A percentile compares a stretch with the other conserved stretches of the same genome.
These are phyloP conservation scores for Macaca mulatta DNA, from an alignment of 2,113 vertebrate species.

Conservation along the genomic window DNA sequence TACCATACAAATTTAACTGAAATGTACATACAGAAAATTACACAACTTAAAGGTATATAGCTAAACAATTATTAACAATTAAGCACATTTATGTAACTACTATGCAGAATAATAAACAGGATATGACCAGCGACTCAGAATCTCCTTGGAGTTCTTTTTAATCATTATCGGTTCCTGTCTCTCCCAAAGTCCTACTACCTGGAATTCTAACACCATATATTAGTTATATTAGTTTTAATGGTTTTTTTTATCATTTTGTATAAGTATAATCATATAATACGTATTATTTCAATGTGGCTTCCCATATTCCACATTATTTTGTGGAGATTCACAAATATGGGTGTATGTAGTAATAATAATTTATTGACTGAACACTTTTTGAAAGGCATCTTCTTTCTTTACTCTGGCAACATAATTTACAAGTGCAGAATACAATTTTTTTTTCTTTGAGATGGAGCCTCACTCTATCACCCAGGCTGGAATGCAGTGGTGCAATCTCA, in stretches of 20 bases:
- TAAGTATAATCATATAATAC: background rate
- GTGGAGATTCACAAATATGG: background rate
- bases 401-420: background rate
- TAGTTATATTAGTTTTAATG: background rate
- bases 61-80: background rate
- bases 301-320: background rate
- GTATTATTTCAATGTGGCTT: background rate
- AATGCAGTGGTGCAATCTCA: no score
- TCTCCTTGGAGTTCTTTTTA: background rate
- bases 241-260: background rate
- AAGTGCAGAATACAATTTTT: background rate
- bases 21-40: background rate
- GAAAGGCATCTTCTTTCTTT: background rate
- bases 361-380: background rate
- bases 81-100: background rate
- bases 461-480: no score
- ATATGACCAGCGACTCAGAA: background rate
- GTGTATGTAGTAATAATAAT: background rate
- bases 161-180: background rate
- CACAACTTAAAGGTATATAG: background rate
- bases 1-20: background rate
- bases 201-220: background rate
- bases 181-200: background rate
- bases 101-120: background rate
- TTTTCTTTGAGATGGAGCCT: no score